These are phyloP conservation scores for Drosophila kurseongensis DNA, from an alignment of 1,140 invertebrate species.

Conservation along the genomic window DNA sequence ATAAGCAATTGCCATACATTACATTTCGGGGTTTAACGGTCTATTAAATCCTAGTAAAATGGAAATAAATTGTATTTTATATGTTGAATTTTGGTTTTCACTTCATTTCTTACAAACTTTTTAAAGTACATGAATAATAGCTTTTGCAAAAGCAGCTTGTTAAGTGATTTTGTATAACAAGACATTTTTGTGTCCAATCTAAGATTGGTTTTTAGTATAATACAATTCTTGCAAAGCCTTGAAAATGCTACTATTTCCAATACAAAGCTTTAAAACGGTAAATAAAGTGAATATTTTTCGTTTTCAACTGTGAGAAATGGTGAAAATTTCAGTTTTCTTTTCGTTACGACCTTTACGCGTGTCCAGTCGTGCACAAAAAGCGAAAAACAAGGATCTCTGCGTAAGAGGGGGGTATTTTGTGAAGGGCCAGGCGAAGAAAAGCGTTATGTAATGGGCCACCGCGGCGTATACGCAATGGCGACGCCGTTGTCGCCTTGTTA, in stretches of 20 bases:
- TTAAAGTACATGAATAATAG: too few species aligned
- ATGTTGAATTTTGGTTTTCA: too few species aligned
- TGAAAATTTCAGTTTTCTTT: constrained; percentile 42
- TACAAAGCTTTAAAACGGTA: neutral
- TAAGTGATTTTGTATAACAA: too few species aligned
- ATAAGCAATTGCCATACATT: too few species aligned
- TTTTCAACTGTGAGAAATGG: constrained; percentile 41
- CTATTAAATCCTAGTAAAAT: too few species aligned
- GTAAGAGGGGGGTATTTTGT: constrained; percentile 8
- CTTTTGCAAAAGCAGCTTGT: too few species aligned
- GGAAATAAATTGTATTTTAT: too few species aligned
- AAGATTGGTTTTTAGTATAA: too few species aligned
- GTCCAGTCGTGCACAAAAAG: constrained; percentile 57
- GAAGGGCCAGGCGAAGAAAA: constrained; percentile 56
- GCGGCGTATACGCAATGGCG: constrained; percentile 74
- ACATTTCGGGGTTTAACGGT: too few species aligned
- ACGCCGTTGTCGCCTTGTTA: constrained; percentile 66
- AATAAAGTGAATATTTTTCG: neutral
- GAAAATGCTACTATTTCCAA: neutral
- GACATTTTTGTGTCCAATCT: too few species aligned
- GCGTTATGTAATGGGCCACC: constrained; percentile 69
- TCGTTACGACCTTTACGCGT: constrained; percentile 54
- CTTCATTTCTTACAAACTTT: too few species aligned
- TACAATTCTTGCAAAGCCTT: too few species aligned
- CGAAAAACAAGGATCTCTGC: neutral